Conservation (phyloP, 2,797 vertebrate species). For the Pachyuromys duprasi region DNA sequence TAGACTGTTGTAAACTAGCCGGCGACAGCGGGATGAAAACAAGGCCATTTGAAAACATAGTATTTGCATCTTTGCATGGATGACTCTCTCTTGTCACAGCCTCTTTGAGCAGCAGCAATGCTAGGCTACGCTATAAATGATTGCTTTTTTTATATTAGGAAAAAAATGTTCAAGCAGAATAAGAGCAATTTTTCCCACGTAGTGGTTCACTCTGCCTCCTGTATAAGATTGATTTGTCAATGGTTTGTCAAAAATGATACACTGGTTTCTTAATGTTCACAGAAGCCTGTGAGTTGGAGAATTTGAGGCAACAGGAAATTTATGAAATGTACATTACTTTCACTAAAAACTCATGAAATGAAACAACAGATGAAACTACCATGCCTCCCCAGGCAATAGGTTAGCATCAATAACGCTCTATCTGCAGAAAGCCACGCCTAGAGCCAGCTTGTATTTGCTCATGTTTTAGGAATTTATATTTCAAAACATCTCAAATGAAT, state of each 20-base stretch:
- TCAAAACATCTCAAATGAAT: background rate
- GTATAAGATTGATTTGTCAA: background rate
- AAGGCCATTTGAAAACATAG: background rate
- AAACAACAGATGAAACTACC: background rate
- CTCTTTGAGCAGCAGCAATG: background rate
- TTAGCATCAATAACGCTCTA: rapidly evolving
- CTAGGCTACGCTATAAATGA: background rate
- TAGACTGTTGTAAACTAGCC: background rate
- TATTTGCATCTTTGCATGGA: background rate
- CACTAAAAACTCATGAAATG: background rate
- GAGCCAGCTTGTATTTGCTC: too few relatives aligned
- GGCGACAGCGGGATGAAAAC: background rate
- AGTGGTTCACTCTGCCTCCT: background rate
- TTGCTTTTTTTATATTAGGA: background rate
- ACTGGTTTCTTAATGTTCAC: background rate
- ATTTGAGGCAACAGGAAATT: background rate
- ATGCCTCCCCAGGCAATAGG: background rate
- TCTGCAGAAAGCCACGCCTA: too few relatives aligned
- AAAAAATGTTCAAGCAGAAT: background rate
- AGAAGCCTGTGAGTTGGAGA: constrained; percentile 36
- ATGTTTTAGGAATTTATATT: background rate
- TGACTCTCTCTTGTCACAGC: background rate
- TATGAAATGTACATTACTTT: background rate
- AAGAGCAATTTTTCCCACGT: background rate
- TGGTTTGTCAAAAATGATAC: constrained; percentile 8